phyloP scores from a whole-genome alignment of 1,140 invertebrate species.

The Solenopsis fugax region DNA sequence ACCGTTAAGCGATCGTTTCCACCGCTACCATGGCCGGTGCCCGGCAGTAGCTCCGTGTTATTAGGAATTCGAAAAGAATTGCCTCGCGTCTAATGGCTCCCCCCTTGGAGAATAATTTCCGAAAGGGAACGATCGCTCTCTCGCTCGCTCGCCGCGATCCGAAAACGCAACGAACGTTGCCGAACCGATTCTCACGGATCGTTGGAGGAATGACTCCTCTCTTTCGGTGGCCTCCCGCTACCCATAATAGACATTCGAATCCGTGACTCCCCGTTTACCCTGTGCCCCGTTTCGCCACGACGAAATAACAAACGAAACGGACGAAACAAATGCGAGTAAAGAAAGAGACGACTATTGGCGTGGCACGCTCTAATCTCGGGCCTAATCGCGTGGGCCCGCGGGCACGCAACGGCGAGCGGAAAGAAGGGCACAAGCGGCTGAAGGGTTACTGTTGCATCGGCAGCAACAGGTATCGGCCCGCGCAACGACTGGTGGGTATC shows the following conservation, averaged over 20 bases:
- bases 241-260: slow-evolving; percentile 77
- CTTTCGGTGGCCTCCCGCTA: slow-evolving; percentile 4
- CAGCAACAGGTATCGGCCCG: slow-evolving; percentile 71
- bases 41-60: slow-evolving; percentile 44
- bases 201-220: slow-evolving; percentile 63
- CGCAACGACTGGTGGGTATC: slow-evolving; percentile 49
- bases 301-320: slow-evolving; percentile 50
- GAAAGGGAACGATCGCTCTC: slow-evolving; percentile 6
- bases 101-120: slow-evolving; percentile 31
- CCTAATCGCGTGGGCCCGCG: slow-evolving; percentile 59
- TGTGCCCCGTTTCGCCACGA: slow-evolving; percentile 19
- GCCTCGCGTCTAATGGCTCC: slow-evolving; percentile 57
- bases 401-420: slow-evolving; percentile 50
- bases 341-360: slow-evolving; percentile 59
- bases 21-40: slow-evolving; percentile 13
- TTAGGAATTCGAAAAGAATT: slow-evolving; percentile 58
- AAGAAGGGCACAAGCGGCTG: neutral
- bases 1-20: slow-evolving; percentile 42
- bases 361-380: slow-evolving; percentile 70
- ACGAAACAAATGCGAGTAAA: slow-evolving; percentile 45
- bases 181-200: slow-evolving; percentile 71
- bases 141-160: slow-evolving; percentile 17
- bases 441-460: slow-evolving; percentile 49
- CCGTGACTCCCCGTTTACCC: slow-evolving; percentile 39
- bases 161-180: slow-evolving; percentile 21